Conservation (phyloP, 2,888 invertebrate species). For the Callimorpha dominula region DNA sequence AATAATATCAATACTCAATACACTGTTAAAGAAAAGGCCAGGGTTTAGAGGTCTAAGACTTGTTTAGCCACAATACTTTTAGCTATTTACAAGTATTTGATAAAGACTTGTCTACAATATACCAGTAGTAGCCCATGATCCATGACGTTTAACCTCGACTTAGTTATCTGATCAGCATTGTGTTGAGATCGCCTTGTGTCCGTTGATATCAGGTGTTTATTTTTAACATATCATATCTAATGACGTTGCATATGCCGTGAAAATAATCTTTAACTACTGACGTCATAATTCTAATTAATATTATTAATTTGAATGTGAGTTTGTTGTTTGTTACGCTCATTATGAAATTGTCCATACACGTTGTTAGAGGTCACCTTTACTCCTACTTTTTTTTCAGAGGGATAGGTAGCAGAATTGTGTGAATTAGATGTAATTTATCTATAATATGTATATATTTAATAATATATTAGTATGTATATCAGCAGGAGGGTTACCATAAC, state of each 20-base stretch:
- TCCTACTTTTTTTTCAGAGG: too few relatives aligned
- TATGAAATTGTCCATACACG: neutral
- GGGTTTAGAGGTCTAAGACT: too few relatives aligned
- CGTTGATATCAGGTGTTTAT: slow-evolving; percentile 21
- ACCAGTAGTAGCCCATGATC: slow-evolving; percentile 14
- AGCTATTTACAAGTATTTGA: neutral
- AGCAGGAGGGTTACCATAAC: too few relatives aligned
- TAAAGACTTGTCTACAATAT: slow-evolving; percentile 4
- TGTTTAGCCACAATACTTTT: neutral
- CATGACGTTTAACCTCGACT: slow-evolving; percentile 47
- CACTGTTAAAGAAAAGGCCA: too few relatives aligned
- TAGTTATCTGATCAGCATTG: slow-evolving; percentile 53
- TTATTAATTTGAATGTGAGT: neutral
- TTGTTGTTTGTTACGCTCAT: neutral
- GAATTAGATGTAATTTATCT: too few relatives aligned
- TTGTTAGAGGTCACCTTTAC: too few relatives aligned
- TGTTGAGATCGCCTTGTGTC: slow-evolving; percentile 46
- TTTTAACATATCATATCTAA: slow-evolving; percentile 10
- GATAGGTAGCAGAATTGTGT: too few relatives aligned
- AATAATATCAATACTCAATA: too few relatives aligned
- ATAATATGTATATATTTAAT: too few relatives aligned
- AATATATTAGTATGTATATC: too few relatives aligned
- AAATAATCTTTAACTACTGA: neutral
- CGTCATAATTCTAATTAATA: neutral
- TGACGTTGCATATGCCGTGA: neutral